Percentiles rank a stretch among this genome's conserved stretches.
These are phyloP conservation scores for Eudorcas thomsonii DNA, from an alignment of 2,113 vertebrate species.

Conservation along the genomic window DNA sequence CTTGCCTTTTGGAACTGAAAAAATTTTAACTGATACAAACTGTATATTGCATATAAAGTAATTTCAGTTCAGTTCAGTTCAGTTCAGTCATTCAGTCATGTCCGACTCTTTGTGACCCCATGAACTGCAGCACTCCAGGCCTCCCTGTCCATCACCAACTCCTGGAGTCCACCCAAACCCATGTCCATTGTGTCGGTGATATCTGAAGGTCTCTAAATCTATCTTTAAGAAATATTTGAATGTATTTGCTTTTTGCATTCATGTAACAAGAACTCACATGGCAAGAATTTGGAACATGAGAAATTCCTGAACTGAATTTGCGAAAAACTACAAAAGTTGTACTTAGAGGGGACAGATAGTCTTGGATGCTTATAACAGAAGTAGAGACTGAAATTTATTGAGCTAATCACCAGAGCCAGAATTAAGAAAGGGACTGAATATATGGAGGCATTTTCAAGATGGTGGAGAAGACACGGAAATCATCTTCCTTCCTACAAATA, in stretches of 20 bases:
- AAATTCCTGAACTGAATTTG: not conserved
- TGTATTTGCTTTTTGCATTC: not conserved
- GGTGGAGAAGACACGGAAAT: not conserved
- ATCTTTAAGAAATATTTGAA: not conserved
- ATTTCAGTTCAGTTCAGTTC: not conserved
- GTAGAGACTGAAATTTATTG: not conserved
- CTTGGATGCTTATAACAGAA: not conserved
- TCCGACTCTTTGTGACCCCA: too few species aligned
- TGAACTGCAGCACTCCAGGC: too few species aligned
- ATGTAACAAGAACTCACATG: not conserved
- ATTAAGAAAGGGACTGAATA: not conserved
- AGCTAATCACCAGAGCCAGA: not conserved
- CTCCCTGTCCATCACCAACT: not conserved
- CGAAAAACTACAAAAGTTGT: not conserved
- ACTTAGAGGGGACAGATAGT: not conserved
- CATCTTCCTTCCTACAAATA: not conserved
- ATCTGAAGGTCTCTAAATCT: not conserved
- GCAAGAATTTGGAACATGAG: not conserved
- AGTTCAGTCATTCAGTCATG: too few species aligned
- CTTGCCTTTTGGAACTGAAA: not conserved
- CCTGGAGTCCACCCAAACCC: not conserved
- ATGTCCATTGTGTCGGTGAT: not conserved
- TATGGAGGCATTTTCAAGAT: not conserved
- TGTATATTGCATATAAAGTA: not conserved
- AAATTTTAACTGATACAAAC: not conserved